phyloP scores from a whole-genome alignment of 1,140 invertebrate genomes.

The Sitodiplosis mosellana region DNA sequence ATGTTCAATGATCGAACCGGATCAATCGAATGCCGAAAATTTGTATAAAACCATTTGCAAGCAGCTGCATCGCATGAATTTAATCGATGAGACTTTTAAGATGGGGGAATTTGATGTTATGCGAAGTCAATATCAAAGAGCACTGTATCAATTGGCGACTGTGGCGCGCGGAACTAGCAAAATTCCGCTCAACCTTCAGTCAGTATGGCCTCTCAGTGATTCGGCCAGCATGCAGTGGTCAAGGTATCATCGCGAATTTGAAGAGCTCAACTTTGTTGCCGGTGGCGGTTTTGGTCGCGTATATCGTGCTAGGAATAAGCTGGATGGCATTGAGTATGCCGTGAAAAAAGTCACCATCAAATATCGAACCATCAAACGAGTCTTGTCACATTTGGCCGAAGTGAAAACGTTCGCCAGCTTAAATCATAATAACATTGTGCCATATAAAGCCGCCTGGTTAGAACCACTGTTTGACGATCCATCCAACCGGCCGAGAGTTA shows the following conservation, averaged over 20 bases:
- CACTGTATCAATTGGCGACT: constrained; percentile 36
- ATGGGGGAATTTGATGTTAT: constrained; percentile 43
- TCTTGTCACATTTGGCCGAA: constrained; percentile 47
- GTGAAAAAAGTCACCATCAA: constrained; percentile 59
- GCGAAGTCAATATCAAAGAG: constrained; percentile 39
- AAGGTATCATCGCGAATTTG: constrained; percentile 54
- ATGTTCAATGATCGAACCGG: constrained; percentile 37
- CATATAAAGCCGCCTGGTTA: constrained; percentile 69
- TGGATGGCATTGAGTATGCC: constrained; percentile 61
- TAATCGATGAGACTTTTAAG: constrained; percentile 44
- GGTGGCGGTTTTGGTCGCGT: constrained; percentile 56
- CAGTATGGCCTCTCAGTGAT: constrained; percentile 26
- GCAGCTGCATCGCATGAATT: constrained; percentile 38
- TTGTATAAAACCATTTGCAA: constrained; percentile 43
- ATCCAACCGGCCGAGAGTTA: constrained; percentile 5
- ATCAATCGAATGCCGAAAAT: constrained; percentile 30
- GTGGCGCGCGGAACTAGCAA: constrained; percentile 30
- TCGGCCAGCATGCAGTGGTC: constrained; percentile 31
- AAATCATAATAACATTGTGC: constrained; percentile 63
- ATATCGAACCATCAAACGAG: constrained; percentile 34
- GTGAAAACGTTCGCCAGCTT: constrained; percentile 60
- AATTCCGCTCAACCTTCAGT: constrained; percentile 25
- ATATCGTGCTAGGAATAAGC: constrained; percentile 36
- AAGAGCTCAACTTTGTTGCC: constrained; percentile 44
- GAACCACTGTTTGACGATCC: constrained; percentile 35